Conservation (phyloP, 2,888 invertebrate genomes). For the Acanthosoma haemorrhoidale region DNA sequence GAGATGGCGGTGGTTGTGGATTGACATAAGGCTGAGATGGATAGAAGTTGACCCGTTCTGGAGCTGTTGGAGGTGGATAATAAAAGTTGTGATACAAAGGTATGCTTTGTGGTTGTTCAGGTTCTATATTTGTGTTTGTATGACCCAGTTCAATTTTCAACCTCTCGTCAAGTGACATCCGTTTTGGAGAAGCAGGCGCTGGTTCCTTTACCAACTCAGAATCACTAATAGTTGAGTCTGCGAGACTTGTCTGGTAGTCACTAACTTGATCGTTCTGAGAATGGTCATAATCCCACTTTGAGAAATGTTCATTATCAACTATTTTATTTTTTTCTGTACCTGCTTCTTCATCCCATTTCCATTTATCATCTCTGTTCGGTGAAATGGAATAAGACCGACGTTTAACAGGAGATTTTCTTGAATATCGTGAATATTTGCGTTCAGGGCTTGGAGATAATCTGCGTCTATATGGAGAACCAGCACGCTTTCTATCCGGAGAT, state of each 20-base stretch:
- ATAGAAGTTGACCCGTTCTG: neutral
- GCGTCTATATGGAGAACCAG: constrained; percentile 28
- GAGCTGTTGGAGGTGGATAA: constrained; percentile 1
- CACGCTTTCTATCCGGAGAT: constrained; percentile 17
- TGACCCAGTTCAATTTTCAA: constrained; percentile 55
- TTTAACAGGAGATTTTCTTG: constrained; percentile 11
- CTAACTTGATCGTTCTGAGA: neutral
- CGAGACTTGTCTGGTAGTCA: constrained; percentile 45
- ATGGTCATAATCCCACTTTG: constrained; percentile 12
- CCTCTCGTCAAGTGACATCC: constrained; percentile 56
- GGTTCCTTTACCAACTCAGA: constrained; percentile 47
- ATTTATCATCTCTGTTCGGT: neutral
- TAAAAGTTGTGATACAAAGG: constrained; percentile 14
- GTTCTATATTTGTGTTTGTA: constrained; percentile 34
- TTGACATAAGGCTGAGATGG: neutral
- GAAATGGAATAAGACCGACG: neutral
- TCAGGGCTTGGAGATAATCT: constrained; percentile 24
- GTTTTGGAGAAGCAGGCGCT: constrained; percentile 50
- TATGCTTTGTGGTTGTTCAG: neutral
- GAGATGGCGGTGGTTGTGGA: neutral
- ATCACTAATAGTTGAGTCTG: constrained; percentile 54
- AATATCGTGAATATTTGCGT: constrained; percentile 21
- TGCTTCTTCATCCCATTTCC: constrained; percentile 11
- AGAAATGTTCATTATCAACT: neutral
- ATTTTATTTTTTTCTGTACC: neutral